These are phyloP conservation scores for Orthosia gothica DNA, from an alignment of 2,888 invertebrate genomes.

Conservation along the genomic window DNA sequence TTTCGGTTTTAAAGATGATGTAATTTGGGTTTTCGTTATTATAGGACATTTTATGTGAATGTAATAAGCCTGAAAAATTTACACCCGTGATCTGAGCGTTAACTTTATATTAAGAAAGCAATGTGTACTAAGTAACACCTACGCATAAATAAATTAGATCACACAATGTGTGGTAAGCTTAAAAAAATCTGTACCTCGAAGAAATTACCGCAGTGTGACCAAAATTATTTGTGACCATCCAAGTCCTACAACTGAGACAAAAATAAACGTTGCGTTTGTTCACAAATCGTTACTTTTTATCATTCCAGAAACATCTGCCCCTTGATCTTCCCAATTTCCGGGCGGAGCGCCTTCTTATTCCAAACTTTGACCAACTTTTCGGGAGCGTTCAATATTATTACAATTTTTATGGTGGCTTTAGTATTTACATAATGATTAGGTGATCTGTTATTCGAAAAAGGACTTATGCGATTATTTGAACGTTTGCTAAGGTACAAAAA, in stretches of 20 bases:
- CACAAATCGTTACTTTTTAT: constrained; percentile 64
- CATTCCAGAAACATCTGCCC: constrained; percentile 65
- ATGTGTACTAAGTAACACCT: neutral
- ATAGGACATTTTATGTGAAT: neutral
- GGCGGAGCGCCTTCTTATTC: constrained; percentile 56
- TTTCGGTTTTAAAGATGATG: constrained; percentile 10
- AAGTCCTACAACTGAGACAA: constrained; percentile 1
- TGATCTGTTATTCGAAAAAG: neutral
- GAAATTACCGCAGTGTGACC: neutral
- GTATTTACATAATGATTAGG: constrained; percentile 49
- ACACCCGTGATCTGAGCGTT: neutral
- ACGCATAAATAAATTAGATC: neutral
- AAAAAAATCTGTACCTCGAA: neutral
- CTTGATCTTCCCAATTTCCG: constrained; percentile 65
- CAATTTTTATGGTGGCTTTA: constrained; percentile 52
- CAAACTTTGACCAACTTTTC: constrained; percentile 58
- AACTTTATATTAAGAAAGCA: neutral
- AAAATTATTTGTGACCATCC: constrained; percentile 27
- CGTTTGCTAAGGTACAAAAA: neutral
- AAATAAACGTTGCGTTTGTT: constrained; percentile 54
- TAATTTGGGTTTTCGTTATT: neutral
- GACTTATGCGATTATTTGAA: neutral
- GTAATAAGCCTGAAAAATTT: constrained; percentile 7
- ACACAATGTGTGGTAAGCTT: neutral
- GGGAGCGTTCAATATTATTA: constrained; percentile 56